These are phyloP conservation scores for Ganaspis sp. DNA, from an alignment of 1,140 invertebrate species.

Conservation along the genomic window DNA sequence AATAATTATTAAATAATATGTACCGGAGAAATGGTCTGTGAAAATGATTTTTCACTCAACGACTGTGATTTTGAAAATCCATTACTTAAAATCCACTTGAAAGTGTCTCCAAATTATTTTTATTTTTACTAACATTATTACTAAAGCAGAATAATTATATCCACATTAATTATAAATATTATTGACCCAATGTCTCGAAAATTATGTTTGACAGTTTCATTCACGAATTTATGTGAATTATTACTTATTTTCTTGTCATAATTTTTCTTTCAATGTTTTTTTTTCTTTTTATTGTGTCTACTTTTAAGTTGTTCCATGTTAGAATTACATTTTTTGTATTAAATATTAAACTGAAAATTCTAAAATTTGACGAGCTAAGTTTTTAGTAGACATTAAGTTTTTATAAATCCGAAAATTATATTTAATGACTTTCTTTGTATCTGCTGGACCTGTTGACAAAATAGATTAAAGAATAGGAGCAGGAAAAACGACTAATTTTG, in stretches of 20 bases:
- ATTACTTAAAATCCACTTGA: background rate
- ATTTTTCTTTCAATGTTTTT: background rate
- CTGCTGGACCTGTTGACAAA: no score
- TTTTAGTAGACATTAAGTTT: no score
- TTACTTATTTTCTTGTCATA: background rate
- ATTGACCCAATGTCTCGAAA: background rate
- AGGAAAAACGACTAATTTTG: no score
- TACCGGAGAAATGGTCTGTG: background rate
- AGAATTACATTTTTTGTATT: background rate
- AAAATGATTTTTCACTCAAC: background rate
- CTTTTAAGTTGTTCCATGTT: conserved; percentile 4
- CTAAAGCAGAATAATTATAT: background rate
- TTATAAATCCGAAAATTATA: no score
- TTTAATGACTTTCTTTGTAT: no score
- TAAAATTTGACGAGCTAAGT: no score
- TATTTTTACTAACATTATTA: background rate
- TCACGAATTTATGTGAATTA: background rate
- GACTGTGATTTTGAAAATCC: conserved; percentile 1
- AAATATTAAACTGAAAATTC: no score
- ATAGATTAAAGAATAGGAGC: no score
- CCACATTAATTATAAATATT: background rate
- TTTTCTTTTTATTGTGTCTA: background rate
- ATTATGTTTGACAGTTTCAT: background rate
- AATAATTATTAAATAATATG: background rate
- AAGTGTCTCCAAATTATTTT: background rate